Percentiles rank a stretch among this genome's conserved stretches.
Conservation (phyloP, 1,140 invertebrate genomes). For the Drosophila quadrilineata region DNA sequence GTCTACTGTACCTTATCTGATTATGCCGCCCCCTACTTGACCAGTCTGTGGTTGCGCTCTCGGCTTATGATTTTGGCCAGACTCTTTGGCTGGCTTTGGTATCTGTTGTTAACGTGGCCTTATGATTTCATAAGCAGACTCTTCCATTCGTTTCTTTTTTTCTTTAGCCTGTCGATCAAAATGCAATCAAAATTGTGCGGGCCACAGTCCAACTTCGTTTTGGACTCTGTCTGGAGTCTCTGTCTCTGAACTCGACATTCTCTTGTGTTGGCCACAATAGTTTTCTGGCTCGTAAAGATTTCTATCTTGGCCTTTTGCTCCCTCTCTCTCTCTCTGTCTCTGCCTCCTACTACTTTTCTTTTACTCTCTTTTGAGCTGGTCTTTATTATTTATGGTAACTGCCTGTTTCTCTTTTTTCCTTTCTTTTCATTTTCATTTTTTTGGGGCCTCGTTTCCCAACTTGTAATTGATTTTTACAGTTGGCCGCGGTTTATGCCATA, state of each 20-base stretch:
- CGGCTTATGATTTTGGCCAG: slow-evolving; percentile 68
- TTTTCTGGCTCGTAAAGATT: slow-evolving; percentile 64
- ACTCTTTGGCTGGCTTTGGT: slow-evolving; percentile 57
- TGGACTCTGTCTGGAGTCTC: not conserved
- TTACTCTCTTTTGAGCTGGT: slow-evolving; percentile 30
- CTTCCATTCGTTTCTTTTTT: slow-evolving; percentile 39
- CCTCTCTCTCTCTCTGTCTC: slow-evolving; percentile 11
- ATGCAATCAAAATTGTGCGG: slow-evolving; percentile 75
- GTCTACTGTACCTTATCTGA: slow-evolving; percentile 41
- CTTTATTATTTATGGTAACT: slow-evolving; percentile 70
- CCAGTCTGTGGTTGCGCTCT: slow-evolving; percentile 27
- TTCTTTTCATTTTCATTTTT: no score
- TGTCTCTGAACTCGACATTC: not conserved
- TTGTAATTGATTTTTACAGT: slow-evolving; percentile 72
- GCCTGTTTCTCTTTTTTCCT: slow-evolving; percentile 44
- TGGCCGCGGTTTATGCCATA: slow-evolving; percentile 22
- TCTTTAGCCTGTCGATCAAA: slow-evolving; percentile 68
- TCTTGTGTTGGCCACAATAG: slow-evolving; percentile 65
- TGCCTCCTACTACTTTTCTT: no score
- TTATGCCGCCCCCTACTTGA: slow-evolving; percentile 30
- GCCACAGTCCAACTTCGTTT: slow-evolving; percentile 18
- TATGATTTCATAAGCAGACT: slow-evolving; percentile 60
- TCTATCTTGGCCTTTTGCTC: slow-evolving; percentile 29
- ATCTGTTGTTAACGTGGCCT: slow-evolving; percentile 52
- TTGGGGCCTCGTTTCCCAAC: slow-evolving; percentile 4